Evolutionary conservation across 2,797 vertebrate species (phyloP), one percentile per base, ranked within the genome.

Genomic region (Sciaenops ocellatus): DNA sequence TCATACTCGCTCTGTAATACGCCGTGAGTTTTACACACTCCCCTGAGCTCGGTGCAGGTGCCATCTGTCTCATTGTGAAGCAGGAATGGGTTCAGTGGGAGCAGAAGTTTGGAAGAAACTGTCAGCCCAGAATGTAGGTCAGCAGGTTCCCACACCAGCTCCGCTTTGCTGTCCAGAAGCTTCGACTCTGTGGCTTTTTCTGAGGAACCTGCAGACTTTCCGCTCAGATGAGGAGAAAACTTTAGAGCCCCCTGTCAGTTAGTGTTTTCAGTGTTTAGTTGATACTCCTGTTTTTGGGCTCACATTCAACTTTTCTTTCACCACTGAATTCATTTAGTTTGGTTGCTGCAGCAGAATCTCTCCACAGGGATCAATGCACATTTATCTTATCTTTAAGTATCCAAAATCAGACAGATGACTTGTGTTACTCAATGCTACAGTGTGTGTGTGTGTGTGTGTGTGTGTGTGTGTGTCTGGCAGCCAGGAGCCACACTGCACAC

Each of bases 401-500:
- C 60, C 57, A 82, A 46, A 85, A 79, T 82, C 47, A 55, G 51
- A 76, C 51, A 70, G 41, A 83, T 75, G 73, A 77, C 77, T 74
- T 72, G 69, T 71, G 69, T 71, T 59, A 55, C 73, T 66, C 56
- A 77, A n/a, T 26, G 16, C 26, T 46, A 22, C 51, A 52, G 30
- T 46, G 60, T 69, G 63, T 73, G 30, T 70, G 24, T 80, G 59
- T 67, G 64, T 66, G 65, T 59, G 61, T 73, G 68, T 56, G 73
- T 71, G 74, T 63, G 55, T 75, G 70, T 54, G 76, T 67, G 76
- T 52, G 71, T 77, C 44, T 77, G 69, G 54, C 50, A 63, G 50
- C 69, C 87, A 77, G 82, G 68, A 85, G 79, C 82, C 87, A 85
- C 84, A 79, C 66, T 73, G 76, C 79, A 83, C 83, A 89, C 89